Percentiles rank a stretch among this genome's conserved stretches.
Evolutionary conservation across 2,797 vertebrate genomes (phyloP).

Genomic region (Chrosomus eos): DNA sequence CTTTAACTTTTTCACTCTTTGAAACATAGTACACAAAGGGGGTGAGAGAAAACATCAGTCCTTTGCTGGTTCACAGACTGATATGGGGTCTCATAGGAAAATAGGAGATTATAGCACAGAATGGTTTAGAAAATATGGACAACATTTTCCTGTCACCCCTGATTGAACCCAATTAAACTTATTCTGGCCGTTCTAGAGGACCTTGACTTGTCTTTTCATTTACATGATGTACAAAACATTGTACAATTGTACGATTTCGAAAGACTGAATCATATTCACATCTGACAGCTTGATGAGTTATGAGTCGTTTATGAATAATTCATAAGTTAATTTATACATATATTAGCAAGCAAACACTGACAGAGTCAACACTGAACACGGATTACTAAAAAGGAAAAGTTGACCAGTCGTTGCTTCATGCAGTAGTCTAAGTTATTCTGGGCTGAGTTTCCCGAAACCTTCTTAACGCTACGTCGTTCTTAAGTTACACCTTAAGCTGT

Average conservation of each 20-base stretch:
- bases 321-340: background rate
- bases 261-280: constrained; percentile 17
- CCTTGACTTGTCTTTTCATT: background rate
- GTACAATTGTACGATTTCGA: background rate
- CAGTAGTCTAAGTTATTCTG: background rate
- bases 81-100: background rate
- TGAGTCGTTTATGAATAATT: constrained; percentile 16
- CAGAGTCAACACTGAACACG: background rate
- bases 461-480: too few relatives aligned
- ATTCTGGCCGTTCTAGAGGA: background rate
- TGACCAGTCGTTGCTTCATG: background rate
- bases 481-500: too few relatives aligned
- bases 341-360: background rate
- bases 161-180: background rate
- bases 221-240: background rate
- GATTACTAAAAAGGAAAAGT: background rate
- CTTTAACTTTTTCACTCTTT: constrained; percentile 9
- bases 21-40: background rate
- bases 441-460: too few relatives aligned
- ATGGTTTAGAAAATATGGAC: background rate
- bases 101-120: background rate
- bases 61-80: background rate
- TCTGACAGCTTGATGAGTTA: constrained; percentile 8
- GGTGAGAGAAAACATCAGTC: constrained; percentile 7
- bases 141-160: background rate